Evolutionary conservation across 2,888 invertebrate genomes (phyloP), one percentile per base, ranked within the genome.

Genomic region (Seira ritae): DNA sequence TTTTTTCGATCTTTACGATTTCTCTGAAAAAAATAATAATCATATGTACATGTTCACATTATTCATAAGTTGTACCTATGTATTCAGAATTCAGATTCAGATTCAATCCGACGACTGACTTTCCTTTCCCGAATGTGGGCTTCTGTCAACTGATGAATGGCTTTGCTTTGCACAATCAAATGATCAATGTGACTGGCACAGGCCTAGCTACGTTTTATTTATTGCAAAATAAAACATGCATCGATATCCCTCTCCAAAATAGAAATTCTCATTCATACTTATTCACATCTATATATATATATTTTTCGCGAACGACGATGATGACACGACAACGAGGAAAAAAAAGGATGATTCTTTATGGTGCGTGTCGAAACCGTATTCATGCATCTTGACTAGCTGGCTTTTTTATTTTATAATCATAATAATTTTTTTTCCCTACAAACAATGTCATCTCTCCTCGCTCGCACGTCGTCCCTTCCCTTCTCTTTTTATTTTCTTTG

Each of bases 291-390:
- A 42, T 8, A 42, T 42, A 42, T 8, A 8, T 42, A 6, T 12
- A 42, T 42, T 42, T 12, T 42, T 55, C 12, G 15, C 55, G 17
- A n/a, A 55, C n/a, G 55, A 55, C 12, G 55, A 55, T 15, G 15
- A 55, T 3, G 12, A 17, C 1, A 55, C 3, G 15, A 55, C 6
- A 55, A 17, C 6, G 55, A 55, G 15, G 17, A 55, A 12, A 55
- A 55, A 55, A 55, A 31, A 31, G 8, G 31, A 55, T 55, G 55
- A 55, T 3, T 55, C 17, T 55, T 55, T 55, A 55, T 55, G 55
- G 55, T 55, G 55, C 55, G 55, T 55, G 55, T 55, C 55, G 55
- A 55, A 55, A 55, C n/a, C 55, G 12, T 55, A 55, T 55, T 31
- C 31, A 31, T 31, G 8, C 31, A 31, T 31, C 31, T 31, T 31